A percentile compares a stretch with the other conserved stretches of the same genome.
Evolutionary conservation across 2,797 vertebrate species (phyloP).

Genomic region (Hydrocynus forskahlii): DNA sequence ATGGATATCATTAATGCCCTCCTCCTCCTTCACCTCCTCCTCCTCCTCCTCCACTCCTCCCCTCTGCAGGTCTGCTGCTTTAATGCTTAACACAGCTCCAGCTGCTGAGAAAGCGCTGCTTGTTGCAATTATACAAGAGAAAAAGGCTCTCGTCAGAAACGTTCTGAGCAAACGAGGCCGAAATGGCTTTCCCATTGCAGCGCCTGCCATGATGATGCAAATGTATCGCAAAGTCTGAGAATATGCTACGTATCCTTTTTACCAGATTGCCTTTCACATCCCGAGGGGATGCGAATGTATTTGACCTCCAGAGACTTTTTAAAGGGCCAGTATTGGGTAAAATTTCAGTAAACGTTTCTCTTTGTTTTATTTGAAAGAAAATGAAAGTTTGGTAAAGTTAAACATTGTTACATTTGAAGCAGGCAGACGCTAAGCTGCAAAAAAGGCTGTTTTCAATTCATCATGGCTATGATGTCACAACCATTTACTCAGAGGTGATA

Average conservation of each 20-base stretch:
- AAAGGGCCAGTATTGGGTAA: background rate
- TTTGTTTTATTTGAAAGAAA: too few species aligned
- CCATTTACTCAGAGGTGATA: too few species aligned
- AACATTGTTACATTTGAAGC: too few species aligned
- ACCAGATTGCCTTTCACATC: constrained; percentile 1
- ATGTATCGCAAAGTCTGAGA: background rate
- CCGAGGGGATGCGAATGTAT: background rate
- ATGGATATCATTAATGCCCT: constrained; percentile 47
- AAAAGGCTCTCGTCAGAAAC: constrained; percentile 20
- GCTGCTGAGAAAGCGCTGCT: background rate
- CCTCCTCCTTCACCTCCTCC: constrained; percentile 1
- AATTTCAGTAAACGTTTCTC: background rate
- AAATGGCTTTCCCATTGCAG: constrained; percentile 24
- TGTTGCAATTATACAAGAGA: constrained; percentile 25
- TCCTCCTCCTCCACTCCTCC: constrained; percentile 14
- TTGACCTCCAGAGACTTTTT: background rate
- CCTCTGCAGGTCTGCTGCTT: constrained; percentile 21
- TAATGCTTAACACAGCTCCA: constrained; percentile 24
- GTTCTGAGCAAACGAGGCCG: constrained; percentile 18
- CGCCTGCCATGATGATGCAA: background rate
- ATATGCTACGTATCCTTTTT: background rate
- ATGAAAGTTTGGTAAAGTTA: too few species aligned
- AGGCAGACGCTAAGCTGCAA: too few species aligned
- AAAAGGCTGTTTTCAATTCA: too few species aligned
- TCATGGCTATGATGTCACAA: too few species aligned